Evolutionary conservation across 2,888 invertebrate genomes (phyloP), one percentile per base, ranked within the genome.

Genomic region (Caenorhabditis panamensis): DNA sequence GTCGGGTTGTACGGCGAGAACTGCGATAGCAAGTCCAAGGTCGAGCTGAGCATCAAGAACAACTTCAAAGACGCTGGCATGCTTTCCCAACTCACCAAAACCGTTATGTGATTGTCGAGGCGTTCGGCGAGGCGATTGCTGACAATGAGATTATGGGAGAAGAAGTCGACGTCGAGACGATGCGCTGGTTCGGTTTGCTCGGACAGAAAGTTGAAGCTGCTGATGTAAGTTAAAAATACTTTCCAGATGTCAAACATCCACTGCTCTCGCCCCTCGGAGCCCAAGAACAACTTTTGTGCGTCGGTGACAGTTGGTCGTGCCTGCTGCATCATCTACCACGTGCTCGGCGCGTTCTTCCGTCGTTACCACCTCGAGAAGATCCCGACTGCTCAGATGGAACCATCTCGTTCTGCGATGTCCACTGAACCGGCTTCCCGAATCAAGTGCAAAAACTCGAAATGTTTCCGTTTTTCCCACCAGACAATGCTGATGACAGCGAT

Each of bases 91-190:
- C 68, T 9, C 47, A 75, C 9, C 75, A 79, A 3, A 79, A 83
- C 66, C 83, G 82, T 36, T 87, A 82, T 69, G 79, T 87, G 13
- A 69, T 85, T 49, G 86, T 82, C 37, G 85, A 86, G 47, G 86
- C 87, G 8, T 86, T 87, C 44, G 81, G 85, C 20, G 87, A 87
- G 22, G 87, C 86, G n/a, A 61, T 86, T 59, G 72, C 83, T 26
- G 83, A n/a, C n/a, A n/a, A n/a, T n/a, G n/a, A 79, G 9, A 64
- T 81, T 11, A 71, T 85, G 62, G 77, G 73, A 22, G 85, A 82
- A 11, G 58, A 56, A 18, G 51, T 78, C 16, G 63, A 58, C 24
- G 58, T 71, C 37, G 81, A 84, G 44, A 73, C 64, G 9, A 58
- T 82, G 66, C 72, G 72, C 20, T 84, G 82, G 82, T 80, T 85